A percentile compares a stretch with the other conserved stretches of the same genome.
These are phyloP conservation scores for Pocillopora grandis DNA, from an alignment of 92 coral and sea anemone genomes.

Conservation along the genomic window DNA sequence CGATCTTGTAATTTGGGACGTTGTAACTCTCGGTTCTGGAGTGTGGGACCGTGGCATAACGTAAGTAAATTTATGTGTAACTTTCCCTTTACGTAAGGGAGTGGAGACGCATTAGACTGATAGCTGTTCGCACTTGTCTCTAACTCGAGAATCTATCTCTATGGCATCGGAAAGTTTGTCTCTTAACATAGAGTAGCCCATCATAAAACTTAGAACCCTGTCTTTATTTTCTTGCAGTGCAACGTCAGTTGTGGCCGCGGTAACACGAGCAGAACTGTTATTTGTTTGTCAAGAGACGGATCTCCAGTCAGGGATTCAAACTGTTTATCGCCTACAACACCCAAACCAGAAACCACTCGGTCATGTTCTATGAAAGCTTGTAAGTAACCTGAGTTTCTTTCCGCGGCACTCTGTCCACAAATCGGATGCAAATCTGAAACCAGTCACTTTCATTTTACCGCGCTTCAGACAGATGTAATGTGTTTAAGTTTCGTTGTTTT, in stretches of 20 bases:
- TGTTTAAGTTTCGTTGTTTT: no score
- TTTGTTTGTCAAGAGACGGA: constrained; percentile 67
- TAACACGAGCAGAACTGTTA: constrained; percentile 81
- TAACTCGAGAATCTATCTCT: no score
- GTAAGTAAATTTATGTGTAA: constrained; percentile 34
- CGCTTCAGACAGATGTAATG: no score
- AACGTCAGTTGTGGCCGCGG: constrained; percentile 85
- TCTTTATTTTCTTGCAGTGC: constrained; percentile 52
- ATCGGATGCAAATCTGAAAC: constrained; percentile 3
- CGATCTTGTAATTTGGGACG: constrained; percentile 85
- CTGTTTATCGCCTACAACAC: constrained; percentile 68
- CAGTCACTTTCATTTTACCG: neutral
- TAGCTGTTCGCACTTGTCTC: no score
- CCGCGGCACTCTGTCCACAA: neutral
- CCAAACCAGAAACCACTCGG: constrained; percentile 80
- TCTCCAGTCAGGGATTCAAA: constrained; percentile 43
- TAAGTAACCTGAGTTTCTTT: constrained; percentile 35
- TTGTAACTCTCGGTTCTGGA: constrained; percentile 72
- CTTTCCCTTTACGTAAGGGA: neutral
- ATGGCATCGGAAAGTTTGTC: no score
- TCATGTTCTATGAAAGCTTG: constrained; percentile 79
- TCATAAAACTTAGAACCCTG: neutral
- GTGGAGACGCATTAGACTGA: no score
- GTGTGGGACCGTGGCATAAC: constrained; percentile 88
- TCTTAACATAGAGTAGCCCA: neutral